Base-by-base conservation (phyloP, 2,797 vertebrate species). In the Danio choprae region DNA sequence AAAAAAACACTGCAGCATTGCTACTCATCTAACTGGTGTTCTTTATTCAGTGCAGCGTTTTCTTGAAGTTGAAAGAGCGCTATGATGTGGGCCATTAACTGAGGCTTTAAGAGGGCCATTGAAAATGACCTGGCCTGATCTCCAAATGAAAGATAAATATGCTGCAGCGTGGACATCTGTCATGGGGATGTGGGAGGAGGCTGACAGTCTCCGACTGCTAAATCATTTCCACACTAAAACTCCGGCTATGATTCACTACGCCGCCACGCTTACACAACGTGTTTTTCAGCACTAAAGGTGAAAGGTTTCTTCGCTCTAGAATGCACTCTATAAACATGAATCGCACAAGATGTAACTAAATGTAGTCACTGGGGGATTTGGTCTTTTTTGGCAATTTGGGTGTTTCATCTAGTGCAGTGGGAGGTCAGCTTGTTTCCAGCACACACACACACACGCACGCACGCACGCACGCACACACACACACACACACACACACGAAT, bases 131-230 rank as follows among this genome's bases (percentile, higher is more conserved):
- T 73, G 58, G 74, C 22, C 80, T 73, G 70, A 74, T 62, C 78
- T 59, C 56, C 58, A 74, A 84, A 79, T 74, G 69, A 82, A 84
- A 85, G 82, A 62, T 69, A 85, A 85, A 83, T 79, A 78, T 58
- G 60, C 75, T 74, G 73, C 59, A 76, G 76, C 56, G 71, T 72
- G 70, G 75, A 77, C 67, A 59, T 62, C 60, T 74, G 64, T 79
- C 44, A 74, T 51, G 60, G 70, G 72, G 46, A 81, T 70, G 74
- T 73, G 74, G 59, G 78, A 68, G 63, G 65, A 76, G 55, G 65
- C 36, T 62, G 80, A 70, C 64, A 76, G 55, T 43, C 59, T 50
- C 41, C 0, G 55, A 62, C 68, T 53, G 62, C 79, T 81, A 77
- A 84, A 84, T 77, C 74, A 84, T 40, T 74, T 58, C 69, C 62